Evolutionary conservation across 2,113 vertebrate species (phyloP), one percentile per base, ranked within the genome.

Genomic region (Barbus barbus): DNA sequence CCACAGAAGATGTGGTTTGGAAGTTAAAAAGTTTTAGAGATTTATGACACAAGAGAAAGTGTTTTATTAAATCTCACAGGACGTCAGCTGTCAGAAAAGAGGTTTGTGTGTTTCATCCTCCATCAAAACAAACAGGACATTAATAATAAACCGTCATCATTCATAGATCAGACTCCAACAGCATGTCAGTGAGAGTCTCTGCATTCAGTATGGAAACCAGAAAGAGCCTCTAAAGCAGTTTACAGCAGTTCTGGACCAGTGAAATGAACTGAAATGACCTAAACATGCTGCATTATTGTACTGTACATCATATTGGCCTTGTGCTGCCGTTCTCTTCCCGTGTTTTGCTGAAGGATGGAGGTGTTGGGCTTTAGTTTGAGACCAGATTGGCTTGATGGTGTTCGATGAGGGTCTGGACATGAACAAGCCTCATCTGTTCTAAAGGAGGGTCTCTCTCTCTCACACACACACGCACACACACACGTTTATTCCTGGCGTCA

Each of bases 401-500:
- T 44, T 41, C 13, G n/a, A 48, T 74, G 72, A 53, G 81, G 83
- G 65, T 67, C 63, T 33, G 28, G 26, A 31, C 9, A 12, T 58
- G 28, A 31, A 69, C 26, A 75, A 28, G 83, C 53, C 18, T 56
- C 51, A 3, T 56, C 20, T 56, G 53, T 56, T 56, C 53, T 56
- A 56, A 56, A 48, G n/a, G n/a, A n/a, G n/a, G n/a, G n/a, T n/a
- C n/a, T n/a, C n/a, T n/a, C n/a, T n/a, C n/a, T n/a, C n/a, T n/a
- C n/a, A n/a, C n/a, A 16, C 79, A 73, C 83, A 78, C 83, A 67
- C 31, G 77, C 69, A 65, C n/a, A 46, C 67, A 38, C 71, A 76
- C 18, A 72, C 78, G 69, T 88, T 90, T 89, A 87, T 89, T 89
- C 81, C 81, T 72, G 85, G 80, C 77, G 56, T 84, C 44, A 76